phyloP scores from a whole-genome alignment of 2,888 invertebrate species.

The Teleiodes luculella region DNA sequence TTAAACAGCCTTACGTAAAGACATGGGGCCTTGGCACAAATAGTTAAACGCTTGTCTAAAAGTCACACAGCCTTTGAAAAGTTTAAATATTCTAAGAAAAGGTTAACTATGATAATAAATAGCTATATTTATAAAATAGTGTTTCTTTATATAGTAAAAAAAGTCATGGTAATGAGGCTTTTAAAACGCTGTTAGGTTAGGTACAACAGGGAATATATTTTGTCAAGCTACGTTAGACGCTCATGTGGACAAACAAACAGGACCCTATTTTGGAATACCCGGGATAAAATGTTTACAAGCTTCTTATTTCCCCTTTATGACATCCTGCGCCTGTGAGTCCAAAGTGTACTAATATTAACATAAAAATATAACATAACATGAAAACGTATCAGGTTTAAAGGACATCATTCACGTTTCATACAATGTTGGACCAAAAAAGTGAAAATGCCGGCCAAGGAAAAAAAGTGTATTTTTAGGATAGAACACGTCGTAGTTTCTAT shows the following conservation, averaged over 20 bases:
- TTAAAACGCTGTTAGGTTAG: constrained; percentile 32
- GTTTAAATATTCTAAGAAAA: too few relatives aligned
- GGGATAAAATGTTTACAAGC: constrained; percentile 48
- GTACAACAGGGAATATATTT: constrained; percentile 26
- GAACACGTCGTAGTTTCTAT: too few relatives aligned
- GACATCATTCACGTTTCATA: too few relatives aligned
- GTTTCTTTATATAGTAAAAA: too few relatives aligned
- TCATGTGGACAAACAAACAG: constrained; percentile 52
- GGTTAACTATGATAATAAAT: too few relatives aligned
- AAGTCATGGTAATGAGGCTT: constrained; percentile 23
- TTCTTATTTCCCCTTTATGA: constrained; percentile 28
- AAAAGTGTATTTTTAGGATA: too few relatives aligned
- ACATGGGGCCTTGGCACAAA: not conserved
- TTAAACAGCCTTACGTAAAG: not conserved
- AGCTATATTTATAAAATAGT: too few relatives aligned
- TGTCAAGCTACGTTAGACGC: constrained; percentile 30
- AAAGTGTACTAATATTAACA: not conserved
- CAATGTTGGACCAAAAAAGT: too few relatives aligned
- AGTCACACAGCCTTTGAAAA: too few relatives aligned
- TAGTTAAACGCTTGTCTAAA: not conserved
- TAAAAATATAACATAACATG: too few relatives aligned
- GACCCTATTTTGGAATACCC: constrained; percentile 34
- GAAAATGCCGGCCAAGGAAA: too few relatives aligned
- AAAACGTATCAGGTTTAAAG: too few relatives aligned
- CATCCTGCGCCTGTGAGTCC: not conserved